phyloP scores from a whole-genome alignment of 2,113 vertebrate species.

The Dicrurus megarhynchus region DNA sequence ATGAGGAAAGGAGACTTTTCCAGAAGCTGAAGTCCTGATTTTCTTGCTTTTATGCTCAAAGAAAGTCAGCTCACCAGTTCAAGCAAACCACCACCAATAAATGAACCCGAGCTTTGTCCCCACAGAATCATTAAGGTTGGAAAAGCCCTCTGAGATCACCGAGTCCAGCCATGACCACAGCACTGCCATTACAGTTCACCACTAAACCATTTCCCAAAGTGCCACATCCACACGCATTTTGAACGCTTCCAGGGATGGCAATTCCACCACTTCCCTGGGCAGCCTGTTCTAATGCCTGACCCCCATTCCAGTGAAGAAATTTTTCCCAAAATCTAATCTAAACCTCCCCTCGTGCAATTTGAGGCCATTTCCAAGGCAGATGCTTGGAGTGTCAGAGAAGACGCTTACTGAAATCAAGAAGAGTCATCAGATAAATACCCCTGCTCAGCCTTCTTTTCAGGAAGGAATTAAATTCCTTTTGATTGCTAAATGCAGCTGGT shows the following conservation, averaged over 20 bases:
- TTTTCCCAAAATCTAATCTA: background rate
- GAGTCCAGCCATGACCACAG: background rate
- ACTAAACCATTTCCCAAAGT: background rate
- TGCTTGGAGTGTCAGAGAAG: background rate
- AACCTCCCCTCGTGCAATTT: background rate
- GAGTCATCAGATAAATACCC: background rate
- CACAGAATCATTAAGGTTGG: background rate
- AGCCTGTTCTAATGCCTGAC: background rate
- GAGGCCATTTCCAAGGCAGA: background rate
- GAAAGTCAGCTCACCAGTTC: background rate
- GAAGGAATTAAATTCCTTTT: constrained; percentile 25
- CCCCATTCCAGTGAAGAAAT: background rate
- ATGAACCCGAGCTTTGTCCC: background rate
- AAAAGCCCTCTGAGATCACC: background rate
- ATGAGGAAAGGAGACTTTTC: background rate
- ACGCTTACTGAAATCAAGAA: background rate
- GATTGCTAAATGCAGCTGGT: constrained; percentile 24
- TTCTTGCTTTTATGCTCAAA: background rate
- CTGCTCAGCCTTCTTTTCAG: constrained; percentile 15
- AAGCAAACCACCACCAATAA: background rate
- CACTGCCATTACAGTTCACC: background rate
- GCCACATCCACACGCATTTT: background rate
- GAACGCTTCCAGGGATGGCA: background rate
- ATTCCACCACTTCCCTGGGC: background rate
- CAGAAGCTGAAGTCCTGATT: background rate